These are phyloP conservation scores for Ramazzottius varieornatus DNA, from an alignment of 2,888 invertebrate genomes.

Conservation along the genomic window DNA sequence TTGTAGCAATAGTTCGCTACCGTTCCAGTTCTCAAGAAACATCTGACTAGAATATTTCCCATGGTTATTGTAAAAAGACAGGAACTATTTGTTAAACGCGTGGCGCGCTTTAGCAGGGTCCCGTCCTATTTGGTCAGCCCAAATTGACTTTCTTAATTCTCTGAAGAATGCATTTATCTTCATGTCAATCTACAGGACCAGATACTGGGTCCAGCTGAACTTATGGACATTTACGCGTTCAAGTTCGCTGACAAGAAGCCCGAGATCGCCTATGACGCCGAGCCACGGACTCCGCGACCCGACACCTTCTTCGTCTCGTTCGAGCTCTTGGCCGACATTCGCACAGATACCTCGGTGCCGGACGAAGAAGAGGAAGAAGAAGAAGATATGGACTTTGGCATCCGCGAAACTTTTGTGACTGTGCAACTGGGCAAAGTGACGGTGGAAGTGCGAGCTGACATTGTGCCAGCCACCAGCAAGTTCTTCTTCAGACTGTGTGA, in stretches of 20 bases:
- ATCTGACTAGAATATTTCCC: no score
- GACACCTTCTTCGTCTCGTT: background rate
- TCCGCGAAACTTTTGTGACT: no score
- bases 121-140: no score
- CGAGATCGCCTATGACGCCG: background rate
- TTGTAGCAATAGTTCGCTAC: no score
- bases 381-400: background rate
- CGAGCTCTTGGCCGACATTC: background rate
- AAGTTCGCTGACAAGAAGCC: background rate
- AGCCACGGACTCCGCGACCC: background rate
- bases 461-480: background rate
- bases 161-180: no score
- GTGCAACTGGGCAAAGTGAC: no score
- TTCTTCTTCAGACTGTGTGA: background rate
- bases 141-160: no score
- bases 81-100: no score
- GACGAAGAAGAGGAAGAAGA: background rate
- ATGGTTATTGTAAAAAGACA: no score
- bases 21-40: no score
- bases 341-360: background rate
- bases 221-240: background rate
- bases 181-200: background rate
- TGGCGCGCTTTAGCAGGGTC: no score
- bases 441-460: background rate
- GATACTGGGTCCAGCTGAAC: background rate